phyloP scores from a whole-genome alignment of 2,113 vertebrate species.

The Carettochelys insculpta region DNA sequence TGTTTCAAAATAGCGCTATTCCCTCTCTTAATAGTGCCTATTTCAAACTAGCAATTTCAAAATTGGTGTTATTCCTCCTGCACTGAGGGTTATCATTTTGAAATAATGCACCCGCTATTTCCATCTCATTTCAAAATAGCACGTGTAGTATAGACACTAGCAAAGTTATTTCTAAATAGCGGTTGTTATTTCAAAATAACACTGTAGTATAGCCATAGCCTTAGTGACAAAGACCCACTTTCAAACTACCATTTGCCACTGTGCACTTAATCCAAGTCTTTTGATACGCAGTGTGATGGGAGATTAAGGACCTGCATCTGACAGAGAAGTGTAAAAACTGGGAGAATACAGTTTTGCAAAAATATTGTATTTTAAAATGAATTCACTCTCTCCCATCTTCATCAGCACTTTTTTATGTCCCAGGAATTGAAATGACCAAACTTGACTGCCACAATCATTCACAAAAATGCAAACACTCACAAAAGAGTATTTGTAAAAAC shows the following conservation, averaged over 20 bases:
- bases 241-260: neutral
- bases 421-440: neutral
- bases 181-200: too few relatives aligned
- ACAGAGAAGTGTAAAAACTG: neutral
- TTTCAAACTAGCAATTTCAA: too few relatives aligned
- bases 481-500: neutral
- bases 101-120: too few relatives aligned
- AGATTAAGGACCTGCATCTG: neutral
- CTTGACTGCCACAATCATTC: neutral
- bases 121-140: too few relatives aligned
- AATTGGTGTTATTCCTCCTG: too few relatives aligned
- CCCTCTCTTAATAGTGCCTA: too few relatives aligned
- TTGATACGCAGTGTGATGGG: neutral
- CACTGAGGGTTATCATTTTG: too few relatives aligned
- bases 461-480: neutral
- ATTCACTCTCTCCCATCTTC: neutral
- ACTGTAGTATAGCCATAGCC: too few relatives aligned
- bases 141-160: too few relatives aligned
- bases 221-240: neutral
- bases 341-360: neutral
- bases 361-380: neutral
- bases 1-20: too few relatives aligned
- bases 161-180: too few relatives aligned
- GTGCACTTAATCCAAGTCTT: neutral
- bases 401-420: neutral